phyloP scores from a whole-genome alignment of 2,113 vertebrate genomes.

The Eulacestoma nigropectus region DNA sequence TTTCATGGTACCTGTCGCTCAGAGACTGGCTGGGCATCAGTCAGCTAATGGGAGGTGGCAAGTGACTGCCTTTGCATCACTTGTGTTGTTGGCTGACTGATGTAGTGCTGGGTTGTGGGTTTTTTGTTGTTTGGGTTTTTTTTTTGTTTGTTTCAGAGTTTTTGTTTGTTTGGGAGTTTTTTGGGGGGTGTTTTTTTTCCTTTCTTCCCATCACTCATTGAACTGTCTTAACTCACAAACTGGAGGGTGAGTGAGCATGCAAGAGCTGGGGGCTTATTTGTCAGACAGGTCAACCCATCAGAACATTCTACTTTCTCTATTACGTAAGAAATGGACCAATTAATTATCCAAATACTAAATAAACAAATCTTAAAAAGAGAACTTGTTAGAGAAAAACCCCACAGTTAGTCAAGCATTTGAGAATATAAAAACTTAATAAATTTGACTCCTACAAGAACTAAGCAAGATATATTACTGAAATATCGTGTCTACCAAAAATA shows the following conservation, averaged over 20 bases:
- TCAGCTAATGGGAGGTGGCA: background rate
- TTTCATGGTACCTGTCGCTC: background rate
- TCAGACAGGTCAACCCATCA: background rate
- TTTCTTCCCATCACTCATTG: background rate
- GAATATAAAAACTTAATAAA: background rate
- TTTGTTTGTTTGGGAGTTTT: background rate
- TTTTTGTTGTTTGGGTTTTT: fast-evolving
- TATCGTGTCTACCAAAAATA: background rate
- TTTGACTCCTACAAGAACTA: background rate
- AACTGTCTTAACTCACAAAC: background rate
- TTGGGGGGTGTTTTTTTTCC: fast-evolving
- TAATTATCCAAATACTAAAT: background rate
- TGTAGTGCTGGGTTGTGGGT: fast-evolving
- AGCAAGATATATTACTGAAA: background rate
- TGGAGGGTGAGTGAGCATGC: background rate
- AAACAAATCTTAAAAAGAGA: background rate
- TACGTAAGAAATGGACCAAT: background rate
- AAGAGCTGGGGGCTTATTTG: background rate
- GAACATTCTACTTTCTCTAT: background rate
- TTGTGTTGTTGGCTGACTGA: background rate
- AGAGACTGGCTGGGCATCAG: background rate
- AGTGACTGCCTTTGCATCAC: background rate
- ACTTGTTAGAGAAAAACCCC: background rate
- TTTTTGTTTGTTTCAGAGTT: background rate
- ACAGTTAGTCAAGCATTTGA: background rate